Base-by-base conservation (phyloP, 2,888 invertebrate genomes). In the Chaetoderma sp. region DNA sequence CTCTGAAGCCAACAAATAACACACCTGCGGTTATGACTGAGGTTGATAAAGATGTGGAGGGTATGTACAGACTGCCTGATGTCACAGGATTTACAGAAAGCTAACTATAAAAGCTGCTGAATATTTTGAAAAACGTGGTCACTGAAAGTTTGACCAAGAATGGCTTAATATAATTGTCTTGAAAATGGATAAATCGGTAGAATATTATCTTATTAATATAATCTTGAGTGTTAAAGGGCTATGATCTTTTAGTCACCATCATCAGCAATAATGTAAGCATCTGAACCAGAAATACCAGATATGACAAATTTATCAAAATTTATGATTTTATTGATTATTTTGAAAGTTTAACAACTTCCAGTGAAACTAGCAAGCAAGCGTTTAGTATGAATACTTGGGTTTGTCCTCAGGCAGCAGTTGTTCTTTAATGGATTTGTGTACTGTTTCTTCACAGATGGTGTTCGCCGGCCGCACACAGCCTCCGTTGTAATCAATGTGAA, bases 391-490 rank as follows among this genome's bases (percentile, higher is more conserved):
- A 36, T 16, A n/a, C 44, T 28, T 25, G 39, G 27, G 32, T 45
- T 25, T 59, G 23, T 62, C 5, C 10, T 58, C 4, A 36, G n/a
- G 16, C 44, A 4, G 16, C 13, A 21, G 18, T 42, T 2, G 4
- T n/a, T 23, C n/a, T 18, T 28, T 36, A 23, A 16, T 25, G 4
- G 16, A 27, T 52, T 13, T 36, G n/a, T n/a, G n/a, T n/a, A n/a
- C n/a, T n/a, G n/a, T n/a, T n/a, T n/a, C n/a, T n/a, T n/a, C n/a
- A n/a, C n/a, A n/a, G 67, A 60, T 16, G 73, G 60, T 27, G 68
- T 70, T 5, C 77, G 77, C 57, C 65, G 78, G 52, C 83, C 85
- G 5, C 86, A 86, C 74, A 84, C 85, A 28, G 84, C 85, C 16
- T 82, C 85, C 13, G 81, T 86, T 13, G 74, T 82, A 36, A 76